A percentile compares a stretch with the other conserved stretches of the same genome.
Evolutionary conservation across 2,113 vertebrate species (phyloP).

Genomic region (Brachypodius melanocephalos): DNA sequence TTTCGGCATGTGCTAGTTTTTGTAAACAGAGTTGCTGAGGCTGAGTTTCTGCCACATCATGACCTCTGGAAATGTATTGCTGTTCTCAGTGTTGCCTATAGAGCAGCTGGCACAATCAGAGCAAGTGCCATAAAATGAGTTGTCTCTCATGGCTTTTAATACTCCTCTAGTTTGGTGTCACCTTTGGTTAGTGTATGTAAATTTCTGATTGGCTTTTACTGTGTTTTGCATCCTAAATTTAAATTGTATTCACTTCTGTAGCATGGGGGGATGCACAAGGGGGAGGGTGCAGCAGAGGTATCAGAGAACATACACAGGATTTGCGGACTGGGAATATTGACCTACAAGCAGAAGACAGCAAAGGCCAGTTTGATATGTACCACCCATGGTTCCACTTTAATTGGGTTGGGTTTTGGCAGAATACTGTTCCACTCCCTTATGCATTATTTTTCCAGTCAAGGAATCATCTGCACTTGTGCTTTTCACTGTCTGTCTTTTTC

Average conservation of each 20-base stretch:
- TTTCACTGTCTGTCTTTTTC: neutral
- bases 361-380: neutral
- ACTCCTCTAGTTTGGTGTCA: neutral
- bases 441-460: neutral
- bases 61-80: neutral
- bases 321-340: neutral
- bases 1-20: neutral
- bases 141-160: neutral
- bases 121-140: neutral
- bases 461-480: neutral
- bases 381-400: neutral
- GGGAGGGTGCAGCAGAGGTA: neutral
- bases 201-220: neutral
- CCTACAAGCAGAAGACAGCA: neutral
- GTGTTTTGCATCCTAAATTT: neutral
- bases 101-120: neutral
- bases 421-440: neutral
- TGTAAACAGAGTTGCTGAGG: neutral
- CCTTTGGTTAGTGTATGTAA: neutral
- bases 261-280: neutral
- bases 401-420: neutral
- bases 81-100: fast-evolving
- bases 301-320: neutral
- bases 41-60: neutral
- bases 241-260: fast-evolving